phyloP scores from a whole-genome alignment of 2,797 vertebrate species.

The Scomberomorus guttatus region DNA sequence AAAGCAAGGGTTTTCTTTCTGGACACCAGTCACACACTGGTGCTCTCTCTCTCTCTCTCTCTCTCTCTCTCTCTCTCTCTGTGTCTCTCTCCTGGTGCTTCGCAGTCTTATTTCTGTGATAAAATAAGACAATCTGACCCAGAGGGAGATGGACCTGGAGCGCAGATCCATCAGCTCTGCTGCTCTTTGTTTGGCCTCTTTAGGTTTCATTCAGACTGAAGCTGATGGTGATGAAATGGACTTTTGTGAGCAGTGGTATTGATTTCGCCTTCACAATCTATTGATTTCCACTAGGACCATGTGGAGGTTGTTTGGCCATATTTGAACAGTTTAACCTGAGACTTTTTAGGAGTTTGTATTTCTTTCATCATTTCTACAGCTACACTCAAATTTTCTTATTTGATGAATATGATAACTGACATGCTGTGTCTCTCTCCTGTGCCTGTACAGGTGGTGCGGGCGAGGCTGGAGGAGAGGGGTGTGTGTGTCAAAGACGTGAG shows the following conservation, averaged over 20 bases:
- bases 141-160: conserved; percentile 23
- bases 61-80: too few species aligned
- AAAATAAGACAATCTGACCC: conserved; percentile 28
- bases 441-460: conserved; percentile 90
- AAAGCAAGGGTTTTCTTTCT: background rate
- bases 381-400: background rate
- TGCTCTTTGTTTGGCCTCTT: conserved; percentile 42
- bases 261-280: conserved; percentile 53
- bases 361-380: background rate
- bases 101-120: conserved; percentile 29
- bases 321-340: conserved; percentile 28
- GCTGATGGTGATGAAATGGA: conserved; percentile 63
- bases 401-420: background rate
- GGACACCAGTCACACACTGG: background rate
- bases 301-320: conserved; percentile 37
- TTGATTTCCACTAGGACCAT: conserved; percentile 50
- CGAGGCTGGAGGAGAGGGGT: conserved; percentile 91
- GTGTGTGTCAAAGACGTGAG: conserved; percentile 90
- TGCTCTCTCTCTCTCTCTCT: too few species aligned
- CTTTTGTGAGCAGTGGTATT: conserved; percentile 54
- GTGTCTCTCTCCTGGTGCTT: background rate
- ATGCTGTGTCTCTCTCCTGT: conserved; percentile 21
- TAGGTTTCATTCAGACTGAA: conserved; percentile 55
- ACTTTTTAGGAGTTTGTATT: conserved; percentile 16
- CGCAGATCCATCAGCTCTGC: conserved; percentile 8